Evolutionary conservation across 2,888 invertebrate genomes (phyloP).

Genomic region (Oscheius sp.): DNA sequence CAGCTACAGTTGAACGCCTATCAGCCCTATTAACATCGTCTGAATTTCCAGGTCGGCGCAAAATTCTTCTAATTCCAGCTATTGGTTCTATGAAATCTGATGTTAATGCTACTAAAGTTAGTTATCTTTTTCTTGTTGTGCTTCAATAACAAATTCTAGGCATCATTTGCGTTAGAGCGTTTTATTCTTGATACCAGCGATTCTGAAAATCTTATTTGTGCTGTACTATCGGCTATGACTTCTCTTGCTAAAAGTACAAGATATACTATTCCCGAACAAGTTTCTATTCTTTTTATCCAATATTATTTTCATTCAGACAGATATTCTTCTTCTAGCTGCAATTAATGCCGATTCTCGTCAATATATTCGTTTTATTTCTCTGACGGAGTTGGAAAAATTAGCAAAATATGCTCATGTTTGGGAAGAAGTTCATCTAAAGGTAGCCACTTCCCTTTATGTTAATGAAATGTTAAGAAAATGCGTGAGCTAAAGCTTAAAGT

Average conservation of each 20-base stretch:
- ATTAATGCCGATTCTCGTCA: slow-evolving; percentile 6
- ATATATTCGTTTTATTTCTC: slow-evolving; percentile 14
- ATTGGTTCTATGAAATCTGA: slow-evolving; percentile 77
- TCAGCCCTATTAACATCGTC: slow-evolving; percentile 93
- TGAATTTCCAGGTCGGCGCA: slow-evolving; percentile 89
- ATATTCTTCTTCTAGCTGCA: slow-evolving; percentile 10
- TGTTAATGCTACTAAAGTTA: slow-evolving; percentile 26
- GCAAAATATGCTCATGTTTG: slow-evolving; percentile 49
- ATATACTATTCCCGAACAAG: slow-evolving; percentile 45
- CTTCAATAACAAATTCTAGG: slow-evolving; percentile 5
- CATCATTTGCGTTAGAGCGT: slow-evolving; percentile 34
- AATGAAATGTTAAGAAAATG: not conserved
- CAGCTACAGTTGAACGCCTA: slow-evolving; percentile 92
- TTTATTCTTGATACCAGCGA: slow-evolving; percentile 31
- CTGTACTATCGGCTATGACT: slow-evolving; percentile 41
- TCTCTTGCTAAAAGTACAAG: slow-evolving; percentile 42
- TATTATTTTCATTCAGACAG: not conserved
- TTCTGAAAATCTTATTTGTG: slow-evolving; percentile 31
- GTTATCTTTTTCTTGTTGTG: not conserved
- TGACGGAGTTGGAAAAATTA: slow-evolving; percentile 36
- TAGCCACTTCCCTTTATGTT: not conserved
- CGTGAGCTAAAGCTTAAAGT: slow-evolving; percentile 5
- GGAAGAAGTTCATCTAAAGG: slow-evolving; percentile 49
- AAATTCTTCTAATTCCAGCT: slow-evolving; percentile 87
- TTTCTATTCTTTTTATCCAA: not conserved